Base-by-base conservation (phyloP, 2,113 vertebrate genomes). In the Talpa occidentalis region DNA sequence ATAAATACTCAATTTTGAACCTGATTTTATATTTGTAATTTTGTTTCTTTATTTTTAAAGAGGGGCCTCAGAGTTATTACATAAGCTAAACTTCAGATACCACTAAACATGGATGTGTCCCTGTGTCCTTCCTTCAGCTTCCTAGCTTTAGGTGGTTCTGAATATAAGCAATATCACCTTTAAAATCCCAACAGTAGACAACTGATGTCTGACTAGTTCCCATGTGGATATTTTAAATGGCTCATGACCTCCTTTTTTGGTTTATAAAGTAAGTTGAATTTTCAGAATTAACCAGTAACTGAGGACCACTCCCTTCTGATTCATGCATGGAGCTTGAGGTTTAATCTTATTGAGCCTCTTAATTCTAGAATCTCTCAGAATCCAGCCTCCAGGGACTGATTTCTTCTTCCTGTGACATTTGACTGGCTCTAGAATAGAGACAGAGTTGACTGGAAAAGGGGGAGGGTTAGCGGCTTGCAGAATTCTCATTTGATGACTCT, bases 1-100 rank as follows among this genome's bases (percentile, higher is more conserved):
- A 94, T 91, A 80, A 93, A 94, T 79, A 69, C 40, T 96, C 28
- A 56, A 21, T 62, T 96, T 93, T 73, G 67, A 96, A 73, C 44
- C 10, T 49, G 80, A 90, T 84, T 88, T 93, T 93, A 67, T 70
- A 74, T 81, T 93, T 93, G 42, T 79, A 40, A 54, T 90, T 91
- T 81, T 8, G 66, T 82, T 74, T 3, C 28, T 35, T 47, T 70
- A 72, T 60, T 94, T 92, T 92, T 49, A 17, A 69, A 93, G 72
- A 78, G 11, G 10, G 10, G 6, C 59, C 12, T 82, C 42, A 32
- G n/a, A 92, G 28, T 60, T 88, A 5, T 74, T 88, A 5, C 70
- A 10, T 72, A 24, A 49, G 67, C 24, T 59, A 60, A 83, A 78
- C 10, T 90, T 91, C 66, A 44, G 32, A 44, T 37, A 6, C 44